phyloP scores from a whole-genome alignment of 2,113 vertebrate species.

The Prolemur simus region DNA sequence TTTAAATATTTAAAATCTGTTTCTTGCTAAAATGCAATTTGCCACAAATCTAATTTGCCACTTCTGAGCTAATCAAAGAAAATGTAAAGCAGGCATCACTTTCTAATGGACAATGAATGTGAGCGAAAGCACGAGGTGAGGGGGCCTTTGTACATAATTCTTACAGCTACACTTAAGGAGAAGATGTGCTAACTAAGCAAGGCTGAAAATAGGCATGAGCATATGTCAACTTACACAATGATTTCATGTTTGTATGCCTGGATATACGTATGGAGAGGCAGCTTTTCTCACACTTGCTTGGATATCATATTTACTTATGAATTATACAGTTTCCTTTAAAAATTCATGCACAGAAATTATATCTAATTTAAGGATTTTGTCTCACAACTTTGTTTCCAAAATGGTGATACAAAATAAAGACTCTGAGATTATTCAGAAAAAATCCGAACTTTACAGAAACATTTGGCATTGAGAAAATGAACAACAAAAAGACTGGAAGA shows the following conservation, averaged over 20 bases:
- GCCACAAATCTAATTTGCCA: background rate
- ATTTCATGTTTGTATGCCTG: too few relatives aligned
- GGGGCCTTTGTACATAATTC: background rate
- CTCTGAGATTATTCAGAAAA: background rate
- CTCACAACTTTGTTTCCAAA: background rate
- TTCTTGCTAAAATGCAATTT: background rate
- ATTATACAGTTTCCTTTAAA: background rate
- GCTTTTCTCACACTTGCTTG: background rate
- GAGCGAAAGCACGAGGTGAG: background rate
- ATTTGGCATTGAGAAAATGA: background rate
- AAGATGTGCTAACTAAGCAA: background rate
- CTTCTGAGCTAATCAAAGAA: conserved; percentile 11
- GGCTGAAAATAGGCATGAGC: background rate
- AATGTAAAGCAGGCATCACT: background rate
- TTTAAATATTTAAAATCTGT: background rate
- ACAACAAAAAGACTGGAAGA: background rate
- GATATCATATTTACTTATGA: background rate
- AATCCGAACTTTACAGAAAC: background rate
- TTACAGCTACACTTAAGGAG: background rate
- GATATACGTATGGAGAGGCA: rapidly evolving
- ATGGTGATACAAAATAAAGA: background rate
- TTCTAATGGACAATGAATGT: background rate
- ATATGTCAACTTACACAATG: too few relatives aligned
- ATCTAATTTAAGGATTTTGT: background rate
- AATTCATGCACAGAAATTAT: background rate